Evolutionary conservation across 2,113 vertebrate species (phyloP), one percentile per base, ranked within the genome.

Genomic region (Aythya baeri): DNA sequence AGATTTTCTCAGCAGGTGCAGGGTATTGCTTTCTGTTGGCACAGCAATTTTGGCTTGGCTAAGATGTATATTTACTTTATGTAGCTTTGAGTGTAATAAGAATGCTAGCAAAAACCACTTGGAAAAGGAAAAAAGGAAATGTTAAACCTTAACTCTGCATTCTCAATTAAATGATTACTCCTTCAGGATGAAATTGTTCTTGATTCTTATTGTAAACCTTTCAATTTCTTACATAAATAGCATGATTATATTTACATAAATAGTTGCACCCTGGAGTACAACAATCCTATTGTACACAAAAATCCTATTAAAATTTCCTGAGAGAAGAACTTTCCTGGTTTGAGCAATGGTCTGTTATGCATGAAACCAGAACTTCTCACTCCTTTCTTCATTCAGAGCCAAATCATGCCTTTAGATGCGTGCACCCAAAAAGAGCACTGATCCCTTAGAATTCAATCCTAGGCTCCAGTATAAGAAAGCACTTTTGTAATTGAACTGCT

Each of bases 201-300:
- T 94, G 86, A 97, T 94, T 94, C 85, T 93, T 88, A 89, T 43
- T 75, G 58, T 91, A 96, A 97, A 97, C 88, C 50, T 94, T 92
- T 87, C 44, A 71, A 91, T 96, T 88, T 90, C 88, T 96, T 92
- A 88, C 78, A 80, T 83, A 94, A 91, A 95, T 93, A 90, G 7
- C 74, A 74, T 86, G 91, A 96, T 85, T 80, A 68, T 74, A 43
- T 78, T 96, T 91, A 92, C 83, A 82, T 77, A 79, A 91, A 89
- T 50, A 90, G 93, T 95, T 82, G 61, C 74, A 89, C 70, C 78
- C 76, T 78, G 65, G 85, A 86, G 93, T 94, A 89, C 82, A 91
- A 71, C 77, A 95, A 95, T 96, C 66, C 58, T 72, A 23, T 95
- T 94, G 93, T 95, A 80, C 82, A 80, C 57, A 94, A 94, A 96